Evolutionary conservation across 2,797 vertebrate species (phyloP).

Genomic region (Miichthys miiuy): DNA sequence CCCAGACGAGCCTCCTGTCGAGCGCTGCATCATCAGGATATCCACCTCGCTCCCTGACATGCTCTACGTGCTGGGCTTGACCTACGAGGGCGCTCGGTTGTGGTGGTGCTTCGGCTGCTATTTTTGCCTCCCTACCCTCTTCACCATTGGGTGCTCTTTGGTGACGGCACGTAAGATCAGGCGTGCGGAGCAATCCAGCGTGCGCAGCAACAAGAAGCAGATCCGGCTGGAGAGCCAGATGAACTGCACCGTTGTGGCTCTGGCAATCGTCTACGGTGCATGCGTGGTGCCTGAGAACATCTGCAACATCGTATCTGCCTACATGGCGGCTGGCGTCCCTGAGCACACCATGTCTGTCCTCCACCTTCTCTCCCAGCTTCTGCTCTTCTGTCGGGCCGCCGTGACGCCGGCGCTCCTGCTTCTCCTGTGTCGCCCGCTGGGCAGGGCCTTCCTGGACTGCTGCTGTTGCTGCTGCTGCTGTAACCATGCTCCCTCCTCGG

Average conservation of each 20-base stretch:
- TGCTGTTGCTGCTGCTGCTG: conserved; percentile 95
- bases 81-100: conserved; percentile 94
- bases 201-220: conserved; percentile 95
- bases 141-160: conserved; percentile 96
- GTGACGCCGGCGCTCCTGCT: conserved; percentile 95
- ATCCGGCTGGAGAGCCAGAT: conserved; percentile 98
- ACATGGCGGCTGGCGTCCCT: conserved; percentile 95
- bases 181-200: conserved; percentile 92
- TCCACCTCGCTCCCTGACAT: conserved; percentile 94
- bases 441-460: conserved; percentile 95
- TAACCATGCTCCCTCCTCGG: conserved; percentile 85
- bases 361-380: conserved; percentile 95
- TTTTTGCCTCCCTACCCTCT: conserved; percentile 96
- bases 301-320: conserved; percentile 97
- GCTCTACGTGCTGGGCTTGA: conserved; percentile 94
- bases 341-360: conserved; percentile 94
- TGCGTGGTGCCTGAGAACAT: conserved; percentile 98
- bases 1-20: conserved; percentile 70
- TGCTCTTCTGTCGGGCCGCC: conserved; percentile 96
- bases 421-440: conserved; percentile 95
- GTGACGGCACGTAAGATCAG: conserved; percentile 96
- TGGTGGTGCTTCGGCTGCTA: conserved; percentile 99
- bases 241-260: conserved; percentile 97
- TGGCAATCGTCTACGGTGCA: conserved; percentile 96
- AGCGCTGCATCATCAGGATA: conserved; percentile 94